Evolutionary conservation across 2,797 vertebrate genomes (phyloP), one percentile per base, ranked within the genome.

Genomic region (Coendou prehensilis): DNA sequence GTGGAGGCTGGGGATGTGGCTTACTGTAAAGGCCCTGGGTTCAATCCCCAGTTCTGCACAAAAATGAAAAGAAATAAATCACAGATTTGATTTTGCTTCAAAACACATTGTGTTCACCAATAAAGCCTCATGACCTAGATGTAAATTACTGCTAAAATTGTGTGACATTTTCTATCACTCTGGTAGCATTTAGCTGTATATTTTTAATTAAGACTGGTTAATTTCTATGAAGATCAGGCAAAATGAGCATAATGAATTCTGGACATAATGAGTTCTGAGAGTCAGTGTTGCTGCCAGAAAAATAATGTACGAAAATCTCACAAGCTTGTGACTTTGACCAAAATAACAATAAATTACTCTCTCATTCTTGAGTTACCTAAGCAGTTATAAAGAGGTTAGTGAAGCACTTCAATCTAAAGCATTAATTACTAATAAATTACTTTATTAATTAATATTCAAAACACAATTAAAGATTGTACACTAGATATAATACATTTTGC

Each of bases 371-470:
- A 90, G 26, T 79, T 78, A 79, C 26, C 15, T 59, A 86, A 86
- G 54, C 71, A 47, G 20, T 95, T 78, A 75, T 4, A 73, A 94
- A 96, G 9, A 89, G 37, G n/a, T 94, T 82, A 92, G 33, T 81
- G 20, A 95, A 73, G 4, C 28, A 76, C 64, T 89, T 89, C 52
- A 92, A 30, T 97, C 22, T 93, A 56, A 87, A 78, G 2, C 73
- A 26, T 47, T 91, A 61, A 81, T 95, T 26, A 63, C 56, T 78
- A 91, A 71, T 94, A 86, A 93, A 84, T 79, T 80, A 88, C 15
- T 84, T 89, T 26, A 67, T 37, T 15, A 67, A 26, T 85, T 20
- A 89, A 78, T 23, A 85, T 89, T 76, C 20, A 93, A 57, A 64
- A 33, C 0, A 47, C 1, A 56, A 63, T 75, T 94, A 56, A 13